A percentile compares a stretch with the other conserved stretches of the same genome.
These are phyloP conservation scores for Porites evermanni DNA, from an alignment of 92 coral and sea anemone genomes.

Conservation along the genomic window DNA sequence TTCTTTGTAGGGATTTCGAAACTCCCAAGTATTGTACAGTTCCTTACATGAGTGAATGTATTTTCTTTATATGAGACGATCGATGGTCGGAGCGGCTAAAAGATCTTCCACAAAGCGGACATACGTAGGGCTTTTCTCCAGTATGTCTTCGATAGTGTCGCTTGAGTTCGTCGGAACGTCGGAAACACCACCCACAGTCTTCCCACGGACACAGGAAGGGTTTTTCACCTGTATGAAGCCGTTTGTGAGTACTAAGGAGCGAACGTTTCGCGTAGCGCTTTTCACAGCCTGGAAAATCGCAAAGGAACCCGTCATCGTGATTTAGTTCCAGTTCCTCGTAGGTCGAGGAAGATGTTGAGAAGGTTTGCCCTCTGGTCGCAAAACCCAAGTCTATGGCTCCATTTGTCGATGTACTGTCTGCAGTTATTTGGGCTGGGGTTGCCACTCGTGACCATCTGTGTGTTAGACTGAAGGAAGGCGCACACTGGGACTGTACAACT, in stretches of 20 bases:
- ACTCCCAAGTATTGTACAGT: background rate
- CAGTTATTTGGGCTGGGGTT: constrained; percentile 3
- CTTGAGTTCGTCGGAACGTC: constrained; percentile 86
- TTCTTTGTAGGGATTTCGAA: no score
- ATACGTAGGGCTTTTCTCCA: constrained; percentile 88
- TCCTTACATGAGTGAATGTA: constrained; percentile 68
- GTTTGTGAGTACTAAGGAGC: constrained; percentile 75
- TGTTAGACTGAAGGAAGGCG: constrained; percentile 9
- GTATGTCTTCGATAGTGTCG: constrained; percentile 90
- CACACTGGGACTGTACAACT: constrained; percentile 9
- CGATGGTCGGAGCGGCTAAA: constrained; percentile 92
- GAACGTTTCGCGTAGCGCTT: constrained; percentile 85
- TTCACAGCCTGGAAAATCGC: constrained; percentile 85
- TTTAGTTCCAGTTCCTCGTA: constrained; percentile 12
- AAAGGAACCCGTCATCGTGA: constrained; percentile 49
- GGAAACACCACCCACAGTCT: constrained; percentile 87
- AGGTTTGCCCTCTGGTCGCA: constrained; percentile 1
- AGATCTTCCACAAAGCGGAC: constrained; percentile 92
- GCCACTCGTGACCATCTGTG: constrained; percentile 42
- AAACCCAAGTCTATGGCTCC: background rate
- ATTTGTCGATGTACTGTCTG: background rate
- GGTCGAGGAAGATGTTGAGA: constrained; percentile 2
- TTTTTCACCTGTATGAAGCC: constrained; percentile 86
- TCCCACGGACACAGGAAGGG: constrained; percentile 91
- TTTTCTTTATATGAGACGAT: constrained; percentile 81